phyloP scores from a whole-genome alignment of 2,888 invertebrate species.

The Branchinecta sandiegonensis region DNA sequence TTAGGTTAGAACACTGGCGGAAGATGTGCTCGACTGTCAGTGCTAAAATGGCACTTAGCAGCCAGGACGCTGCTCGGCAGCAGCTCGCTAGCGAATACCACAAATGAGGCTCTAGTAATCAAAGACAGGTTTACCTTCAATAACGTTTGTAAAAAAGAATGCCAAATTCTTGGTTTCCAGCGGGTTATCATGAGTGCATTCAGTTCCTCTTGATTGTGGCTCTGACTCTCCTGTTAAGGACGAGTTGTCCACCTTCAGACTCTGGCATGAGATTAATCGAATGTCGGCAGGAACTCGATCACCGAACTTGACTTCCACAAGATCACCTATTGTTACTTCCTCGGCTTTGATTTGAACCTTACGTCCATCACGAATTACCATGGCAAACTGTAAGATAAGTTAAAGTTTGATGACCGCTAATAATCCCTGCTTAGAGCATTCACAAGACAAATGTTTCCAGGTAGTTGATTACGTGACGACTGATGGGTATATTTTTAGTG shows the following conservation, averaged over 20 bases:
- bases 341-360: slow-evolving; percentile 31
- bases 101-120: no score
- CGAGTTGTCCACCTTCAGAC: slow-evolving; percentile 39
- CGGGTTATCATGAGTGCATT: slow-evolving; percentile 36
- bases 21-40: no score
- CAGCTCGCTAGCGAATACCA: no score
- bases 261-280: slow-evolving; percentile 39
- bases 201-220: slow-evolving; percentile 30
- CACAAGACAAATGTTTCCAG: no score
- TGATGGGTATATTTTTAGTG: no score
- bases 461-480: no score
- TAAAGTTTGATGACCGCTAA: no score
- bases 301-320: slow-evolving; percentile 42
- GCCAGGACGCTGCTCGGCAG: no score
- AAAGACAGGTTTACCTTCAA: slow-evolving; percentile 29
- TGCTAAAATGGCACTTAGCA: no score
- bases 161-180: slow-evolving; percentile 33
- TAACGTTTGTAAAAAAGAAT: slow-evolving; percentile 33
- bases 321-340: slow-evolving; percentile 42
- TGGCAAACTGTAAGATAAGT: slow-evolving; percentile 2
- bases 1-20: no score
- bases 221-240: slow-evolving; percentile 36
- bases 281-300: slow-evolving; percentile 43
- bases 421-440: no score
- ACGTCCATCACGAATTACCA: slow-evolving; percentile 34